Evolutionary conservation across 1,140 invertebrate genomes (phyloP), one percentile per base, ranked within the genome.

Genomic region (Spodoptera litura): DNA sequence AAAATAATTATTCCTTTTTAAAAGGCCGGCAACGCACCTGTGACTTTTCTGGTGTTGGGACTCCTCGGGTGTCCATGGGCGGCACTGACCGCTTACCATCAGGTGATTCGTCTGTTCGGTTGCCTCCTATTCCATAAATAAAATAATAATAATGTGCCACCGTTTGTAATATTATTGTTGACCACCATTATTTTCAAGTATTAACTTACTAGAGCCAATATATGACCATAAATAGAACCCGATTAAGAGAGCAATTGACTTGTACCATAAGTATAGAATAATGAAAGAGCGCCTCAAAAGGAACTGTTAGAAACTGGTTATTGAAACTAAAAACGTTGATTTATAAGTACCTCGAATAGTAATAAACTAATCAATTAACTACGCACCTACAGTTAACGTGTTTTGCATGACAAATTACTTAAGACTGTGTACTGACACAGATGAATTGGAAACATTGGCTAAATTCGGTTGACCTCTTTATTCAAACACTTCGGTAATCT

Each of bases 261-360:
- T 78, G 25, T 38, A 35, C 15, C 55, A 49, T 31, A 31, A 15
- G 3, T 44, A 44, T 25, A 15, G 4, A 51, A 62, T 78, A 72
- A 78, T 61, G 15, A 55, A 78, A 64, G 44, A 62, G 27, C 58
- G n/a, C 49, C 55, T 61, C 20, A 56, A 62, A 72, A 62, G 44
- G 59, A 58, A 72, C 31, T 55, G 15, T 13, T 52, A 27, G 51
- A 72, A 83, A 80, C 79, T 31, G 62, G 79, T 78, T 82, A 68
- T 74, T 53, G 38, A 44, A 44, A 44, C 38, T 44, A 78, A 74
- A 66, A 66, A 78, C 66, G 59, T 73, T 27, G 70, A 44, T 72
- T 68, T 78, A 38, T 56, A 44, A 44, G 38, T 44, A 53, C 75
- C 52, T 66, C 62, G 56, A 78, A 64, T 53, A 52, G 49, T 75